phyloP scores from a whole-genome alignment of 1,140 invertebrate species.

The Drosophila lini region DNA sequence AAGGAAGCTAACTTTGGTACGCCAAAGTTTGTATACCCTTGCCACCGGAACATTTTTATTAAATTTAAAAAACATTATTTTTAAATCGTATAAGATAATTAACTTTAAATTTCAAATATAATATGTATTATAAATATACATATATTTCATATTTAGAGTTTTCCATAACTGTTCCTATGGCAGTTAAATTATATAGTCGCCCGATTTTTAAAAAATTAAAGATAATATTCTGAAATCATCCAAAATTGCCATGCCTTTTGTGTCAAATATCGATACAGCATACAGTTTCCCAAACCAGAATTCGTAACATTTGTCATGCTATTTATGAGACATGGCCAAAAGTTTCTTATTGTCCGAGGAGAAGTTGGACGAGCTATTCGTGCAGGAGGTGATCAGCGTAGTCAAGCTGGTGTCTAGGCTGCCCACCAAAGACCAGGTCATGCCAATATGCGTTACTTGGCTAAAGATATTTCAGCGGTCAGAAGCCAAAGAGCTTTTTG shows the following conservation, averaged over 20 bases:
- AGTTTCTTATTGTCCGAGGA: conserved; percentile 23
- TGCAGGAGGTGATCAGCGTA: conserved; percentile 50
- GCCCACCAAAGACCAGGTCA: conserved; percentile 18
- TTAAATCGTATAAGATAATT: too few species aligned
- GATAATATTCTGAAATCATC: too few species aligned
- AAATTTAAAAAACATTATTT: too few species aligned
- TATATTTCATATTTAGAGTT: too few species aligned
- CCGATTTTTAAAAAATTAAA: too few species aligned
- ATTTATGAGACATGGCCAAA: conserved; percentile 17
- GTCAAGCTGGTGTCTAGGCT: conserved; percentile 28
- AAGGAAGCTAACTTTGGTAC: too few species aligned
- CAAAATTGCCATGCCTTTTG: not conserved
- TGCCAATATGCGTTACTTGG: conserved; percentile 61
- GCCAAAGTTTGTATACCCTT: too few species aligned
- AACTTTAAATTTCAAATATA: too few species aligned
- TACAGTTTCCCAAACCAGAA: not conserved
- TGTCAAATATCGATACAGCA: not conserved
- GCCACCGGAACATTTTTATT: too few species aligned
- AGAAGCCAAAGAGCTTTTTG: conserved; percentile 47
- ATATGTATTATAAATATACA: too few species aligned
- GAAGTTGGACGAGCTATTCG: conserved; percentile 57
- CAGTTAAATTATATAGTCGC: too few species aligned
- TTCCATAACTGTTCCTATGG: too few species aligned
- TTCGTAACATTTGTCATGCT: not conserved
- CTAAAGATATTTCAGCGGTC: conserved; percentile 51